Conservation (phyloP, 2,888 invertebrate species). For the Netelia inedita region DNA sequence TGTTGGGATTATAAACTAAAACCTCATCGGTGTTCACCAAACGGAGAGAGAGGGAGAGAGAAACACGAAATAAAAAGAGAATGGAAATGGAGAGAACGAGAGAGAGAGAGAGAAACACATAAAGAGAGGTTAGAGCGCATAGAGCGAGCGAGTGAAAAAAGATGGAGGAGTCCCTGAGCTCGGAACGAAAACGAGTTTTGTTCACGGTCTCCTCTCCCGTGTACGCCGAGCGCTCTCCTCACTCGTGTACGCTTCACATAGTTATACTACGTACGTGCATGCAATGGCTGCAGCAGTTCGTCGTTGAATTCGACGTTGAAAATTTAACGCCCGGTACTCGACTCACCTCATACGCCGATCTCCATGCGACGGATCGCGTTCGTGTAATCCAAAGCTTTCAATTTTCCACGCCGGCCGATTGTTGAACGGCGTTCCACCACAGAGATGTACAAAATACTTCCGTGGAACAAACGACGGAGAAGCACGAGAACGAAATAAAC, state of each 20-base stretch:
- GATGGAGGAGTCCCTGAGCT: constrained; percentile 58
- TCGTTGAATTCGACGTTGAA: not conserved
- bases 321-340: not conserved
- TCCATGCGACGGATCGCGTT: constrained; percentile 44
- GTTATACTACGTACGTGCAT: constrained; percentile 11
- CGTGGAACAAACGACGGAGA: constrained; percentile 2
- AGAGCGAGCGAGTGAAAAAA: constrained; percentile 45
- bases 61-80: not conserved
- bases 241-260: not conserved
- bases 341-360: constrained; percentile 59
- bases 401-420: constrained; percentile 35
- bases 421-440: constrained; percentile 8
- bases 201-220: constrained; percentile 50
- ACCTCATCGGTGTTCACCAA: constrained; percentile 20
- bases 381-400: constrained; percentile 71
- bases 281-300: not conserved
- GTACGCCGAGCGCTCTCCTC: not conserved
- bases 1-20: not conserved
- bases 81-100: constrained; percentile 8
- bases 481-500: constrained; percentile 24
- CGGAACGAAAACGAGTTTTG: constrained; percentile 66
- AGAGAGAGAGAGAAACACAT: constrained; percentile 13
- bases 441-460: constrained; percentile 15
- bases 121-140: constrained; percentile 6
- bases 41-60: not conserved